phyloP scores from a whole-genome alignment of 2,888 invertebrate species.

The Ormyrus thymus region DNA sequence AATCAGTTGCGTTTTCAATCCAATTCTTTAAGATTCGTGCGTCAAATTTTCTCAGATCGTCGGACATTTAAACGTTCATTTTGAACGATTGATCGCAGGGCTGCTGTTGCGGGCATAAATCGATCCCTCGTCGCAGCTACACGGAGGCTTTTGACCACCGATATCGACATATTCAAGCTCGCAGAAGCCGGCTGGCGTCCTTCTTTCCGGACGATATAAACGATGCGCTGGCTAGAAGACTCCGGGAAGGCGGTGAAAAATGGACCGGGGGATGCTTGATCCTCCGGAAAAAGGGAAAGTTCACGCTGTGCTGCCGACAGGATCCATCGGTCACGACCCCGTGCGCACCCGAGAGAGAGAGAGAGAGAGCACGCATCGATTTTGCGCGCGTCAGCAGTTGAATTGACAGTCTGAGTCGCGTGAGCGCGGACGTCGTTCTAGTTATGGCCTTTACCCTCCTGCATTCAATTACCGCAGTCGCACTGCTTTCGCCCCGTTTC shows the following conservation, averaged over 20 bases:
- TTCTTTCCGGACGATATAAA: not conserved
- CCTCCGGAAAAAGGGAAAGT: not conserved
- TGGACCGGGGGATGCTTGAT: not conserved
- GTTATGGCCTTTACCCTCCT: too few relatives aligned
- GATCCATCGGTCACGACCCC: constrained; percentile 22
- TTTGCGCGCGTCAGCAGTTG: too few relatives aligned
- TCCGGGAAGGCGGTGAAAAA: constrained; percentile 13
- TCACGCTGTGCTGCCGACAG: not conserved
- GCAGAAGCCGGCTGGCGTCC: not conserved
- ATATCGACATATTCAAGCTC: constrained; percentile 7
- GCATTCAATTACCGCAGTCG: too few relatives aligned
- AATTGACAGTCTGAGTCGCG: too few relatives aligned
- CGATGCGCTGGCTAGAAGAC: not conserved
- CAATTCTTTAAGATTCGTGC: too few relatives aligned
- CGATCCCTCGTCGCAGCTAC: constrained; percentile 6
- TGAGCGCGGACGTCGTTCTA: too few relatives aligned
- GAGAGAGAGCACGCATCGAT: too few relatives aligned
- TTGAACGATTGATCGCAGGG: not conserved
- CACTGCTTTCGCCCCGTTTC: too few relatives aligned
- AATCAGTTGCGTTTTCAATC: not conserved
- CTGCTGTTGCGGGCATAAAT: constrained; percentile 10
- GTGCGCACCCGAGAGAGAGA: not conserved
- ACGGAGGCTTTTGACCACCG: not conserved
- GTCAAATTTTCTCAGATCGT: too few relatives aligned
- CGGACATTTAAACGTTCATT: not conserved